These are phyloP conservation scores for Heteractis magnifica DNA, from an alignment of 92 coral and sea anemone species.

Conservation along the genomic window DNA sequence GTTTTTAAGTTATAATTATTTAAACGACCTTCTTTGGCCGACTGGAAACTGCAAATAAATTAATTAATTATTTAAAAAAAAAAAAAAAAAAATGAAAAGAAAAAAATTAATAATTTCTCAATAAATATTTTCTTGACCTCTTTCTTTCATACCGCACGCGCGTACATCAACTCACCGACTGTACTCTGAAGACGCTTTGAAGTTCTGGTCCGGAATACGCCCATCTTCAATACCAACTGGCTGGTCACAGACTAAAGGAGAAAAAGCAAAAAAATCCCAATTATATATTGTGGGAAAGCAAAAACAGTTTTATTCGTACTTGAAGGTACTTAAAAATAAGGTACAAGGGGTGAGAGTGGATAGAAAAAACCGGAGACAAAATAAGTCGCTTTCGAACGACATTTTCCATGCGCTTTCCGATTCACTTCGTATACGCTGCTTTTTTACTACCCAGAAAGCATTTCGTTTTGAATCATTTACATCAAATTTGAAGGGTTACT, in stretches of 20 bases:
- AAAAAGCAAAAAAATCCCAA: neutral
- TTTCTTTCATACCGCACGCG: too few relatives aligned
- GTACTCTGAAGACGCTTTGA: conserved; percentile 20
- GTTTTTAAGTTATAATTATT: conserved; percentile 23
- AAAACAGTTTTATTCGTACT: too few relatives aligned
- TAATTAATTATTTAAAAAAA: neutral
- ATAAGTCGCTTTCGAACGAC: too few relatives aligned
- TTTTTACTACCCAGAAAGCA: too few relatives aligned
- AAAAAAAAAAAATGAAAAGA: neutral
- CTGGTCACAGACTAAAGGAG: conserved; percentile 20
- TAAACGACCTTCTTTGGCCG: conserved; percentile 41
- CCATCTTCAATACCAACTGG: conserved; percentile 39
- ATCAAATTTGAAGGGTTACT: too few relatives aligned
- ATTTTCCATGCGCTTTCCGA: too few relatives aligned
- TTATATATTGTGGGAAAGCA: neutral
- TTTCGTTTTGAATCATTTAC: too few relatives aligned
- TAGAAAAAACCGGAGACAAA: too few relatives aligned
- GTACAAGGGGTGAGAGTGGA: too few relatives aligned
- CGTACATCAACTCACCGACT: conserved; percentile 16
- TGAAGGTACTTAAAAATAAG: too few relatives aligned
- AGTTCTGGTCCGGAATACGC: conserved; percentile 20
- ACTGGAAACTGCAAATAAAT: conserved; percentile 36
- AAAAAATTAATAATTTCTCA: neutral
- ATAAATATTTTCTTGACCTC: too few relatives aligned
- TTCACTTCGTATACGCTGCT: too few relatives aligned